Evolutionary conservation across 1,140 invertebrate genomes (phyloP).

Genomic region (Drosophila nikananu): DNA sequence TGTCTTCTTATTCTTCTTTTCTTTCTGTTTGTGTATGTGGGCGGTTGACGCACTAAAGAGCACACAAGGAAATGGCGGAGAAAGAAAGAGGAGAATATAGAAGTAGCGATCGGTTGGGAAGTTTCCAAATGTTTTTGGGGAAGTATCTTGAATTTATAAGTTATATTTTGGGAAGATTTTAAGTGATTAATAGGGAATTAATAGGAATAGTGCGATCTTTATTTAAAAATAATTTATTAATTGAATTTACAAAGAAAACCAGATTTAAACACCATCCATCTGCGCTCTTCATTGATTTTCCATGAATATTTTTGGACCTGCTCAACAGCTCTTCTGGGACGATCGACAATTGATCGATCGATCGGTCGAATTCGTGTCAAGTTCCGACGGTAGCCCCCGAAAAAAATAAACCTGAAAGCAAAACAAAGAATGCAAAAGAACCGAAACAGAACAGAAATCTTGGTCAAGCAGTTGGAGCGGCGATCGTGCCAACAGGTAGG

Average conservation of each 20-base stretch:
- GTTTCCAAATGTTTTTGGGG: conserved; percentile 7
- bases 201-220: no score
- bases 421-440: conserved; percentile 43
- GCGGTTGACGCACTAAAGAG: conserved; percentile 24
- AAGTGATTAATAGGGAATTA: no score
- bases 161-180: no score
- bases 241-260: not conserved
- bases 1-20: conserved; percentile 3
- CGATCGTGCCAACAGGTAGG: conserved; percentile 57
- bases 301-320: conserved; percentile 30
- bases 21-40: conserved; percentile 15
- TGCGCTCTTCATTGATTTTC: conserved; percentile 4
- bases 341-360: conserved; percentile 11
- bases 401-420: conserved; percentile 39
- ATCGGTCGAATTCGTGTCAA: conserved; percentile 57
- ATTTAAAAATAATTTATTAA: not conserved
- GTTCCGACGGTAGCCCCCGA: conserved; percentile 59
- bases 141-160: conserved; percentile 5
- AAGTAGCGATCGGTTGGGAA: conserved; percentile 15
- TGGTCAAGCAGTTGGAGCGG: conserved; percentile 49
- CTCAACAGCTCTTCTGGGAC: conserved; percentile 40
- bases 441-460: conserved; percentile 45
- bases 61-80: not conserved
- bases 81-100: not conserved
- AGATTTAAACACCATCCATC: not conserved